These are phyloP conservation scores for Clarias batrachus DNA, from an alignment of 2,113 vertebrate genomes.

Conservation along the genomic window DNA sequence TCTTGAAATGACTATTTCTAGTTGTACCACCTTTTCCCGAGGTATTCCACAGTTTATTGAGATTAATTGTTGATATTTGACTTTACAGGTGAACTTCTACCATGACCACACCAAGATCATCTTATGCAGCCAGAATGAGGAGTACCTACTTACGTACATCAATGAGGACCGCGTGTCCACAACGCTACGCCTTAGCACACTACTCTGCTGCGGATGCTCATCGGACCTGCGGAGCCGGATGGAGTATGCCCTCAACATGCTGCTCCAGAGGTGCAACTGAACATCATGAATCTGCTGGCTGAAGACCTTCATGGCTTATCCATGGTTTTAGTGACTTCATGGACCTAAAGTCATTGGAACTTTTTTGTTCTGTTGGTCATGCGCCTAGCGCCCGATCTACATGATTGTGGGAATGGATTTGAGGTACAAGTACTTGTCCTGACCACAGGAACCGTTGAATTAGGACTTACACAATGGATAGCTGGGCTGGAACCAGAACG, in stretches of 20 bases:
- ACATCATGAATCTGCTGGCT: neutral
- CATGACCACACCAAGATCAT: conserved; percentile 89
- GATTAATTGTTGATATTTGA: neutral
- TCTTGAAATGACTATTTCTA: neutral
- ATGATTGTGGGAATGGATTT: conserved; percentile 3
- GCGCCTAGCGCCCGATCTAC: conserved; percentile 9
- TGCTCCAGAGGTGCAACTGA: conserved; percentile 83
- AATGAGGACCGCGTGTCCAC: conserved; percentile 84
- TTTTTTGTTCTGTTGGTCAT: neutral
- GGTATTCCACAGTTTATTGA: neutral
- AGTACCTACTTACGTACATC: conserved; percentile 85
- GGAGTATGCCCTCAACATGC: conserved; percentile 88
- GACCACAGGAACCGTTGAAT: conserved; percentile 43
- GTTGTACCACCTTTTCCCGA: neutral
- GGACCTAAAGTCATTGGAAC: conserved; percentile 40
- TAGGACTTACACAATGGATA: conserved; percentile 69
- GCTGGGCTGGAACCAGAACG: conserved; percentile 71
- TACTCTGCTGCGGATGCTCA: conserved; percentile 79
- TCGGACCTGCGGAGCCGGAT: conserved; percentile 79
- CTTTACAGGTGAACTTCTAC: conserved; percentile 84
- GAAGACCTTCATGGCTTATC: neutral
- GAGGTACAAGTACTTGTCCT: conserved; percentile 35
- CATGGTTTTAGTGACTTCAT: conserved; percentile 46
- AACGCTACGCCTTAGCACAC: conserved; percentile 76
- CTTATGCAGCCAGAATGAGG: conserved; percentile 80